Conservation (phyloP, 2,888 invertebrate genomes). For the Drosophila koepferae region DNA sequence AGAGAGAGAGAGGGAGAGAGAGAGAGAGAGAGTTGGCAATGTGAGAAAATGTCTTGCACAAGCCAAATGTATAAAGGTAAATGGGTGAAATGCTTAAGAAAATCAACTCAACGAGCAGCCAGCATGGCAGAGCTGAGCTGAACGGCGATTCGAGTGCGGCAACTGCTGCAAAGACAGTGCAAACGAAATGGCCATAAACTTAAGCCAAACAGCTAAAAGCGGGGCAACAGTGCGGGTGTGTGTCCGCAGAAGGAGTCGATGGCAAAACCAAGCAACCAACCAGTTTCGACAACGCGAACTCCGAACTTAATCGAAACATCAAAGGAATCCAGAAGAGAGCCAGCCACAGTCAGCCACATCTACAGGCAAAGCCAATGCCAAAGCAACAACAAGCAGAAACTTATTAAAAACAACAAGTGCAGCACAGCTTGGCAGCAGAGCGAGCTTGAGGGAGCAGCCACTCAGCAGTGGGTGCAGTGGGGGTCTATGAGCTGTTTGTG, state of each 20-base stretch:
- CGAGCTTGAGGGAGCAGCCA: slow-evolving; percentile 21
- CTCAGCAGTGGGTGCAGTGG: slow-evolving; percentile 38
- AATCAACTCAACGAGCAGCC: slow-evolving; percentile 73
- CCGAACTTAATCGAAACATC: slow-evolving; percentile 82
- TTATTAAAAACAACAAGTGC: slow-evolving; percentile 83
- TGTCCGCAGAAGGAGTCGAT: background rate
- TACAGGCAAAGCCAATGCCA: background rate
- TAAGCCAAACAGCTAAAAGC: slow-evolving; percentile 66
- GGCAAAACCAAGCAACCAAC: slow-evolving; percentile 65
- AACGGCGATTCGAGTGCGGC: slow-evolving; percentile 45
- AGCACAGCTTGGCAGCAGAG: slow-evolving; percentile 48
- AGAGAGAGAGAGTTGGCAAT: slow-evolving; percentile 37
- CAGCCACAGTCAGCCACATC: slow-evolving; percentile 17
- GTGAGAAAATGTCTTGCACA: slow-evolving; percentile 75
- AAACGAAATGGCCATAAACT: slow-evolving; percentile 80
- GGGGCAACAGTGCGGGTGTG: background rate
- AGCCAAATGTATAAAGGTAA: slow-evolving; percentile 72
- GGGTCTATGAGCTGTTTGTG: slow-evolving; percentile 60
- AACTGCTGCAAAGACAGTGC: slow-evolving; percentile 70
- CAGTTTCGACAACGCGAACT: slow-evolving; percentile 78
- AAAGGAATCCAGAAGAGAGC: slow-evolving; percentile 64
- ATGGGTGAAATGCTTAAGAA: slow-evolving; percentile 81
- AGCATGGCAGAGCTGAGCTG: slow-evolving; percentile 41
- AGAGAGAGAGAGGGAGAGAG: background rate
- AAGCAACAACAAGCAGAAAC: slow-evolving; percentile 64